phyloP scores from a whole-genome alignment of 2,888 invertebrate species.

The Ormyrus pomaceus region DNA sequence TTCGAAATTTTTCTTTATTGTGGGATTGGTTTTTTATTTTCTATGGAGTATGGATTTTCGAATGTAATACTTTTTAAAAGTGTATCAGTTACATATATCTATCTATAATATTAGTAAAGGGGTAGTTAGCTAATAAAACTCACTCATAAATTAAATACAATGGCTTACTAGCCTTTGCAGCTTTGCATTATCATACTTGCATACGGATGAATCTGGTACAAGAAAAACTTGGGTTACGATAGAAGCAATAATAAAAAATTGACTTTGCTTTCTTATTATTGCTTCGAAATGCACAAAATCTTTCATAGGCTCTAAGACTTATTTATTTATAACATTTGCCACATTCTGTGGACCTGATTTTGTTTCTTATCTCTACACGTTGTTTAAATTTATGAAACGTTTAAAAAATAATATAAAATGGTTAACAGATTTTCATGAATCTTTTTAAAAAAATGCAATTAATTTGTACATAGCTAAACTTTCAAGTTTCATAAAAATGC shows the following conservation, averaged over 20 bases:
- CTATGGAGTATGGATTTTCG: conserved; percentile 55
- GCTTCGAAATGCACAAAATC: conserved; percentile 55
- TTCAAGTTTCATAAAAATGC: conserved; percentile 47
- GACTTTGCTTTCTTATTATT: conserved; percentile 55
- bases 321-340: conserved; percentile 53
- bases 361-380: conserved; percentile 23
- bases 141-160: conserved; percentile 62
- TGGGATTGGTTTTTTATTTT: conserved; percentile 49
- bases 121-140: conserved; percentile 66
- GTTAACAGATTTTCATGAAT: neutral
- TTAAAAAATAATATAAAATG: conserved; percentile 3
- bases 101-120: conserved; percentile 58
- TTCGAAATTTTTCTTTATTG: conserved; percentile 24
- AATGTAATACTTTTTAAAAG: neutral
- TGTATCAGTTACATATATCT: conserved; percentile 25
- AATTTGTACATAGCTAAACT: conserved; percentile 14
- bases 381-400: conserved; percentile 37
- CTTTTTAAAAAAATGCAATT: conserved; percentile 4
- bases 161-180: conserved; percentile 66
- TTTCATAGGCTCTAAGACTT: conserved; percentile 54
- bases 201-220: conserved; percentile 62
- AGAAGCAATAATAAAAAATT: conserved; percentile 58
- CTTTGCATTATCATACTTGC: conserved; percentile 70
- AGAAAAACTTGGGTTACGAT: conserved; percentile 62
- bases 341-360: conserved; percentile 56